Evolutionary conservation across 2,797 vertebrate genomes (phyloP).

Genomic region (Pseudochirops cupreus): DNA sequence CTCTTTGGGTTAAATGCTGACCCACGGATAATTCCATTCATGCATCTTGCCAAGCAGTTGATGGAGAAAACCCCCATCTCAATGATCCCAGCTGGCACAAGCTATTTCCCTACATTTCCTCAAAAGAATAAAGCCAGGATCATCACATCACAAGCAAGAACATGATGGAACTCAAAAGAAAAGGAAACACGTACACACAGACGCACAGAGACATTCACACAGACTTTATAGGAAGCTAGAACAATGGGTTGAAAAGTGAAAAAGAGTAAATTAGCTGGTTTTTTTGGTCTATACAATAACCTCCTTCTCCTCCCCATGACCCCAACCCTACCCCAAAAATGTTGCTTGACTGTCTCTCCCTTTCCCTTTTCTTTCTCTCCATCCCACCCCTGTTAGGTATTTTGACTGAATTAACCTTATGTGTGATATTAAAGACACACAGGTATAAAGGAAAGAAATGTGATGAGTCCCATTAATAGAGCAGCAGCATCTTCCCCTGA

Average conservation of each 20-base stretch:
- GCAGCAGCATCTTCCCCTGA: neutral
- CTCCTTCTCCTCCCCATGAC: neutral
- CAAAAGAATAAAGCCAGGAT: slow-evolving; percentile 51
- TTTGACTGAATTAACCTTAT: slow-evolving; percentile 18
- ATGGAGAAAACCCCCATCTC: slow-evolving; percentile 59
- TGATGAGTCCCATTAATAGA: neutral
- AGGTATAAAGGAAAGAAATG: slow-evolving; percentile 14
- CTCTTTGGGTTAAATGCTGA: slow-evolving; percentile 77
- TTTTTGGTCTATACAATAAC: neutral
- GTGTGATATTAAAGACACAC: neutral
- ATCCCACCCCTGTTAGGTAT: neutral
- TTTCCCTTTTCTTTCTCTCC: slow-evolving; percentile 20
- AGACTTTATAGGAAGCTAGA: slow-evolving; percentile 32
- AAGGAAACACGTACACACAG: slow-evolving; percentile 11
- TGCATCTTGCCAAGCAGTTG: slow-evolving; percentile 69
- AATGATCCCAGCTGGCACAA: slow-evolving; percentile 5
- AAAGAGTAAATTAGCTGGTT: neutral
- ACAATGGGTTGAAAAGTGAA: slow-evolving; percentile 23
- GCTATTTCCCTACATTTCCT: slow-evolving; percentile 59
- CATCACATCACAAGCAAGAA: slow-evolving; percentile 44
- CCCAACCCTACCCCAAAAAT: neutral
- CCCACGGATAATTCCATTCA: slow-evolving; percentile 75
- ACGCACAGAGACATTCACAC: slow-evolving; percentile 49
- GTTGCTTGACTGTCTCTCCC: neutral
- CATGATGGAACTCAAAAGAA: neutral